These are phyloP conservation scores for Triplophysa siluroides DNA, from an alignment of 2,113 vertebrate genomes.

Conservation along the genomic window DNA sequence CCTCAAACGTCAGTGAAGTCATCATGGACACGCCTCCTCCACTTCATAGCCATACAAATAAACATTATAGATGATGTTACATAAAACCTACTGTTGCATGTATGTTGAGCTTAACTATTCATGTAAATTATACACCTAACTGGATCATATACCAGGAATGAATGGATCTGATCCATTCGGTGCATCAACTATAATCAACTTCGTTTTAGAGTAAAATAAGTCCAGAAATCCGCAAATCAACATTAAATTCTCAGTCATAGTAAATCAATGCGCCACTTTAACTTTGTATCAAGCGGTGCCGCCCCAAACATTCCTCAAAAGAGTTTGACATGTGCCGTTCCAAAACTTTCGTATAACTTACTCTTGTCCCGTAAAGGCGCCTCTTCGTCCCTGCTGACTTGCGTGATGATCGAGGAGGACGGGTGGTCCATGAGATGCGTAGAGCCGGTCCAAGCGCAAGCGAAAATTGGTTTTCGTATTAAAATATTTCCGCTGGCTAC, in stretches of 20 bases:
- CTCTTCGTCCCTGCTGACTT: slow-evolving; percentile 80
- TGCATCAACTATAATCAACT: neutral
- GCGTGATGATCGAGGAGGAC: slow-evolving; percentile 77
- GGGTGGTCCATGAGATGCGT: slow-evolving; percentile 76
- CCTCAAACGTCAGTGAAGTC: slow-evolving; percentile 19
- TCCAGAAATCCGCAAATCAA: neutral
- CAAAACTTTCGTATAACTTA: slow-evolving; percentile 64
- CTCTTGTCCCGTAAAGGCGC: slow-evolving; percentile 69
- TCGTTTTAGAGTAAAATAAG: neutral
- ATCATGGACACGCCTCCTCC: slow-evolving; percentile 15
- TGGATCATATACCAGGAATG: neutral
- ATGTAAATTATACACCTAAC: neutral
- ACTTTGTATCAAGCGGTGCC: neutral
- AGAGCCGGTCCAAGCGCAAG: slow-evolving; percentile 59
- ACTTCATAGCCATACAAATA: neutral
- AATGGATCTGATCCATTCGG: neutral
- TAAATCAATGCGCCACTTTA: neutral
- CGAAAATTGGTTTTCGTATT: slow-evolving; percentile 49
- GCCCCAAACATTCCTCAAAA: neutral
- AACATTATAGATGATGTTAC: neutral
- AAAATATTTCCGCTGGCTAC: slow-evolving; percentile 40
- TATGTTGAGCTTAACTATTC: neutral
- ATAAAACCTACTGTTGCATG: neutral
- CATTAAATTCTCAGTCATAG: neutral
- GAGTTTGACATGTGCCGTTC: slow-evolving; percentile 54